Evolutionary conservation across 2,113 vertebrate species (phyloP), one percentile per base, ranked within the genome.

Genomic region (Bothrops jararaca): DNA sequence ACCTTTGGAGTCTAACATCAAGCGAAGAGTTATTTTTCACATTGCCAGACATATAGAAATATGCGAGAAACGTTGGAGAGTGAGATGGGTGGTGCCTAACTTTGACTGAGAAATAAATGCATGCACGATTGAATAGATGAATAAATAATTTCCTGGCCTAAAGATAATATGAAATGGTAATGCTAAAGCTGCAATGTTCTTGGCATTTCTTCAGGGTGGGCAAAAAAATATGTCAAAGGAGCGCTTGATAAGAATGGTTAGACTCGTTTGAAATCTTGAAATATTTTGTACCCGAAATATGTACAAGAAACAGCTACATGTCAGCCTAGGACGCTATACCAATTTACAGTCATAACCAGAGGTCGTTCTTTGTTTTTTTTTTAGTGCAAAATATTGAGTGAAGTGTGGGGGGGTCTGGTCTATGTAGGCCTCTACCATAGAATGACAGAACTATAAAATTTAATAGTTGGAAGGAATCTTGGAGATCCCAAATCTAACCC

Each of bases 121-220:
- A 64, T 64, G 58, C 7, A 57, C 24, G 6, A 8, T 9, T 9
- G 18, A 60, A 60, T 10, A 26, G 29, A 11, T 23, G n/a, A n/a
- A n/a, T n/a, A 69, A 69, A 69, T 69, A 18, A 18, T 34, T 80
- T 80, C 42, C 20, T 89, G 34, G 20, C 29, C 29, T 24, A 89
- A 92, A 92, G 69, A 29, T 18, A 92, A 23, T 54, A 85, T 48
- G 52, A 89, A 89, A 39, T 26, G 39, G 45, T 92, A 90, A 86
- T 64, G 45, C 23, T 50, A 86, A 3, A 54, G 53, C n/a, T 42
- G 23, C 24, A 92, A 64, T 23, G 57, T 86, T 86, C 69, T 80
- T 39, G 56, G 86, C 4, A 60, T 29, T 10, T n/a, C 56, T 20
- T 86, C 86, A 42, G 48, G 22, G 60, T 50, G 29, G 64, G 64